Base-by-base conservation (phyloP, 1,140 invertebrate species). In the Aphaenogaster ashmeadi region DNA sequence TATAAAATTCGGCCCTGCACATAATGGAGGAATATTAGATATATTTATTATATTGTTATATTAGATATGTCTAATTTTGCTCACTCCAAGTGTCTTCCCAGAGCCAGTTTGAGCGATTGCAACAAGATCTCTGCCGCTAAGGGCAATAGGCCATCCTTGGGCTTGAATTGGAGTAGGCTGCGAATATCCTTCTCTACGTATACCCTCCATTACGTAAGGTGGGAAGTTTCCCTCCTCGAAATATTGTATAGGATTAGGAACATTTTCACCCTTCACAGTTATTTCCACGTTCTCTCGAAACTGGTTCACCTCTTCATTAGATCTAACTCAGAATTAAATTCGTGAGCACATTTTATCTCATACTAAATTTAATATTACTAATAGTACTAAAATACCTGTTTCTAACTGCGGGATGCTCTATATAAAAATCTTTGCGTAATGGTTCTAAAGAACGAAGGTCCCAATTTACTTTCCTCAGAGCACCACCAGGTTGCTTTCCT, bases 81-180 rank as follows among this genome's bases (percentile, higher is more conserved):
- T 96, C 95, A 87, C 96, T 94, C 97, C 98, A 91, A 96, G 93
- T 60, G 97, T 97, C 94, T 97, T 97, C 86, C 97, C 97, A 58
- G 97, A 97, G 50, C 97, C 97, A 86, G 97, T 97, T 93, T 97
- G 97, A 80, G 98, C 98, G 90, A 98, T 97, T 11, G 97, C 97
- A 64, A 97, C 97, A 92, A 98, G 95, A 94, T 98, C 97, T 92
- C 95, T 94, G 27, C 97, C 97, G 93, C 96, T 96, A 5, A 98
- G 93, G 87, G 97, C 97, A 85, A 97, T 97, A 9, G 97, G 97
- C 97, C 97, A 98, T 27, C 96, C 96, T 91, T 97, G 96, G 41
- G 96, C 95, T 93, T 97, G 97, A 93, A 97, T 98, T 15, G 97
- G 93, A 60, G 97, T 97, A 27, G 97, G 97, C 38, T 95, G 94